phyloP scores from a whole-genome alignment of 2,888 invertebrate genomes.

The Cheilosia impressa region DNA sequence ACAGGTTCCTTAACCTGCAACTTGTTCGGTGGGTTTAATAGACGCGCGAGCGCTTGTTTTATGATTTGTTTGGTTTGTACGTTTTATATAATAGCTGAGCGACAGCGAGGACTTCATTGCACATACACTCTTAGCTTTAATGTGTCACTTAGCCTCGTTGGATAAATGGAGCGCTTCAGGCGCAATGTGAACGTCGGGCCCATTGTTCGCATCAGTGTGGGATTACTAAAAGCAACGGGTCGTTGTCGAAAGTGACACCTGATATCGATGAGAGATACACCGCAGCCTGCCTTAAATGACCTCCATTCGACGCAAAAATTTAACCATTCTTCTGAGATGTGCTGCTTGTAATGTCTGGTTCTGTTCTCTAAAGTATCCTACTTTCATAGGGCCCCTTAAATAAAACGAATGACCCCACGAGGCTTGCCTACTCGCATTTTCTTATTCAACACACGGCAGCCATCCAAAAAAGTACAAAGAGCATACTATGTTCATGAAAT shows the following conservation, averaged over 20 bases:
- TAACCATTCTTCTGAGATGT: neutral
- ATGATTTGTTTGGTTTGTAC: constrained; percentile 25
- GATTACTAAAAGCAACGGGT: neutral
- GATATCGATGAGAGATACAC: no score
- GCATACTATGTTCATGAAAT: constrained; percentile 5
- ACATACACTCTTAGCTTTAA: neutral
- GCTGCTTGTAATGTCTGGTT: neutral
- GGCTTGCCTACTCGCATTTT: neutral
- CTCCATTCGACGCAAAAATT: no score
- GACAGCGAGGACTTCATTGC: constrained; percentile 30
- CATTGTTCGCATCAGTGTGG: neutral
- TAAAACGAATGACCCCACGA: neutral
- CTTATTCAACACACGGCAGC: constrained; percentile 27
- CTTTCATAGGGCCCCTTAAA: neutral
- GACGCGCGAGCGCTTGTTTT: constrained; percentile 9
- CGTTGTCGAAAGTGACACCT: no score
- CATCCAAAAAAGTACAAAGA: constrained; percentile 19
- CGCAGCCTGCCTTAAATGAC: no score
- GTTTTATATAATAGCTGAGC: constrained; percentile 6
- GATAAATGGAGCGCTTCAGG: neutral
- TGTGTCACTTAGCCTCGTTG: constrained; percentile 12
- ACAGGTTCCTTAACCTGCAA: constrained; percentile 39
- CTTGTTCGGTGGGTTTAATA: constrained; percentile 34
- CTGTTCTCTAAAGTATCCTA: neutral
- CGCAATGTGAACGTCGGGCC: neutral